These are phyloP conservation scores for Syrmaticus mikado DNA, from an alignment of 2,113 vertebrate genomes.

Conservation along the genomic window DNA sequence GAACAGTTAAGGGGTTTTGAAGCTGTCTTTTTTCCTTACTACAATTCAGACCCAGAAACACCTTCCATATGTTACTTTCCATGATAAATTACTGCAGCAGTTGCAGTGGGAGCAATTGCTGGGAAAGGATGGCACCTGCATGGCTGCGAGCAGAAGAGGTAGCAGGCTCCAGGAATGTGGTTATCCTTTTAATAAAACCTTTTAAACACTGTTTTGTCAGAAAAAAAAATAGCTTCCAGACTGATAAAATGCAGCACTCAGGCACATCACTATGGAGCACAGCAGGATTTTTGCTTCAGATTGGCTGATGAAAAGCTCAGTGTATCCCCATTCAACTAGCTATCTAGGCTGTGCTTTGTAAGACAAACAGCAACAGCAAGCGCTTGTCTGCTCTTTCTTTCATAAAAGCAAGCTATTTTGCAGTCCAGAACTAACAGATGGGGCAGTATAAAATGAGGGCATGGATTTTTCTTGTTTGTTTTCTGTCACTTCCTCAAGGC, in stretches of 20 bases:
- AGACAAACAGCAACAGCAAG: slow-evolving; percentile 48
- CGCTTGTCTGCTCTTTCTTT: slow-evolving; percentile 39
- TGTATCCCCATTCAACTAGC: not conserved
- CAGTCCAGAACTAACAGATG: slow-evolving; percentile 15
- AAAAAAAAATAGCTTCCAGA: slow-evolving; percentile 22
- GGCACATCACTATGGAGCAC: slow-evolving; percentile 24
- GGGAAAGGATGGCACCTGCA: not conserved
- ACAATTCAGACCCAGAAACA: not conserved
- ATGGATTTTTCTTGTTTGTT: not conserved
- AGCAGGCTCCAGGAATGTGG: not conserved
- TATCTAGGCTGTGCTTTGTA: slow-evolving; percentile 55
- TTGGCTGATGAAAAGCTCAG: slow-evolving; percentile 43
- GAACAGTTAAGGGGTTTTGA: not conserved
- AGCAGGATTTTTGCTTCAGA: slow-evolving; percentile 41
- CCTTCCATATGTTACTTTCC: slow-evolving; percentile 10
- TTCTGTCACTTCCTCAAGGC: not conserved
- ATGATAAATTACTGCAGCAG: slow-evolving; percentile 12
- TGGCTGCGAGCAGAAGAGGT: not conserved
- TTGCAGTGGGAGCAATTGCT: not conserved
- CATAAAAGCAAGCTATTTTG: slow-evolving; percentile 26
- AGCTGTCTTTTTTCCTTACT: not conserved
- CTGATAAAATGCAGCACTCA: slow-evolving; percentile 34
- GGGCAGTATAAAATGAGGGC: slow-evolving; percentile 16
- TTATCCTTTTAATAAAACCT: not conserved
- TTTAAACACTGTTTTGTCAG: slow-evolving; percentile 29